Evolutionary conservation across 2,113 vertebrate genomes (phyloP), one percentile per base, ranked within the genome.

Genomic region (Nesogale talazaci): DNA sequence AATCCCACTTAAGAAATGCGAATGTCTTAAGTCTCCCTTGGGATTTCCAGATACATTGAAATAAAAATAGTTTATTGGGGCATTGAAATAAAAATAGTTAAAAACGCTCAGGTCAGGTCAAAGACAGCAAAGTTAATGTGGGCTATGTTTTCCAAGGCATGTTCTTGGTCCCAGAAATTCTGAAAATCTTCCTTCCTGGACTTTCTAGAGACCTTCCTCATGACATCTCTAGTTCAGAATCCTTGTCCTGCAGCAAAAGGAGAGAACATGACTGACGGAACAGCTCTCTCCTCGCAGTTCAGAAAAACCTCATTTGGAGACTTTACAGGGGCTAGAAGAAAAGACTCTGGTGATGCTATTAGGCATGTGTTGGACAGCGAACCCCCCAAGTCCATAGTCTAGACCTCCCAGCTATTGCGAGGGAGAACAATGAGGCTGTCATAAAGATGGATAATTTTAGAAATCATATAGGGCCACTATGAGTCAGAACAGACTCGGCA

Each of bases 11-110:
- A 65, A 65, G 52, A 65, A 92, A 42, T 57, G 61, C 23, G 29
- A 89, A 70, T 20, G 56, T 84, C 7, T 89, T 63, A 42, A 84
- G 65, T 12, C 17, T 9, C 27, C 23, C 27, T 93, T 34, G 23
- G 19, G 67, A 77, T 81, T 81, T 85, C 22, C 52, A 93, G 84
- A 91, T 85, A 90, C 75, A 46, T 94, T 70, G 57, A 90, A 61
- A 29, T 38, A 6, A 59, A 36, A 52, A 52, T 9, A 72, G 46
- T 52, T 12, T n/a, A n/a, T n/a, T n/a, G 34, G 78, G 79, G 69
- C 67, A 46, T 36, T 70, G 57, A 90, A 61, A 29, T 38, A 6
- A 59, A 36, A 52, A 52, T 9, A 72, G 46, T 52, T 12, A 70
- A 83, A 72, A 63, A 36, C 42, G 61, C 23, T 42, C 77, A 90